Conservation (phyloP, 1,140 invertebrate genomes). For the Lysiphlebus fabarum region DNA sequence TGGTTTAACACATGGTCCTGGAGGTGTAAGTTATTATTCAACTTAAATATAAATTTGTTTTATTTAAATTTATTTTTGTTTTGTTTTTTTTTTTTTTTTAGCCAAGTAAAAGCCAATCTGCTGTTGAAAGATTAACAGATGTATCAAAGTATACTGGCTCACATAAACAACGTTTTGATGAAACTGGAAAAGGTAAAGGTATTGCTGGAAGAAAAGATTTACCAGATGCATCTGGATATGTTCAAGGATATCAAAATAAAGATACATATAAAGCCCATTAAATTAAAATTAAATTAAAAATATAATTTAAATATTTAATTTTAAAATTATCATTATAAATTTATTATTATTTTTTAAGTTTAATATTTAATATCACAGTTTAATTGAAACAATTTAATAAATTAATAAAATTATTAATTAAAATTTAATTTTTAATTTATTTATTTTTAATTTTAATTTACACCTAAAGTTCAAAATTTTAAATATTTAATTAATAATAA, state of each 20-base stretch:
- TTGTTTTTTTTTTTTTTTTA: slow-evolving; percentile 30
- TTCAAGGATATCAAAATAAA: slow-evolving; percentile 85
- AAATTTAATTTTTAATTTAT: too few species aligned
- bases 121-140: slow-evolving; percentile 85
- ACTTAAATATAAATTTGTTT: too few species aligned
- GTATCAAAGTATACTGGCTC: slow-evolving; percentile 87
- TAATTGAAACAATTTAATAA: too few species aligned
- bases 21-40: slow-evolving; percentile 46
- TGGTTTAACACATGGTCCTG: slow-evolving; percentile 54
- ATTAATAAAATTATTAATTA: too few species aligned
- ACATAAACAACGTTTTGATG: slow-evolving; percentile 85
- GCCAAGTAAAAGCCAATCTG: slow-evolving; percentile 65
- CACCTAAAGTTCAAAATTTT: too few species aligned
- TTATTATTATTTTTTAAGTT: too few species aligned
- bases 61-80: not conserved
- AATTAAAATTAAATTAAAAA: too few species aligned
- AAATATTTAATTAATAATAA: too few species aligned
- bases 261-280: slow-evolving; percentile 64
- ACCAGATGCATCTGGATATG: slow-evolving; percentile 77
- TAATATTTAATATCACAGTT: too few species aligned
- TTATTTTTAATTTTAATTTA: too few species aligned
- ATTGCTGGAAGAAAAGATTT: slow-evolving; percentile 81
- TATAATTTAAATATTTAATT: too few species aligned
- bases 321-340: too few species aligned
- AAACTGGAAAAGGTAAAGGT: slow-evolving; percentile 82